These are phyloP conservation scores for Cyaniris semiargus DNA, from an alignment of 2,888 invertebrate species.

Conservation along the genomic window DNA sequence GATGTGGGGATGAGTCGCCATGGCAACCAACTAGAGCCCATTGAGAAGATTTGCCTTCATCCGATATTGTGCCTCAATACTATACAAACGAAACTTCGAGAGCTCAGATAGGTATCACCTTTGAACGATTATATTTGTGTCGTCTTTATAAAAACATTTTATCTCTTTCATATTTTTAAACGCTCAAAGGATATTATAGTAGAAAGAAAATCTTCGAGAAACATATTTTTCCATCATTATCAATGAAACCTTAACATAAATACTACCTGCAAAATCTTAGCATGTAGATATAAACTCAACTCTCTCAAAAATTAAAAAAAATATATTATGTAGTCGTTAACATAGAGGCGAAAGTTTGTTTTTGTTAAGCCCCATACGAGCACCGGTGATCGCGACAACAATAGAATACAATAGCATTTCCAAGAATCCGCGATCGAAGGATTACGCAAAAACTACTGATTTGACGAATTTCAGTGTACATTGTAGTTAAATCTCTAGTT, in stretches of 20 bases:
- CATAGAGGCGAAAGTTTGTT: too few relatives aligned
- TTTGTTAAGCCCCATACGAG: too few relatives aligned
- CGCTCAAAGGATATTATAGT: background rate
- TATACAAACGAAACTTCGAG: slow-evolving; percentile 58
- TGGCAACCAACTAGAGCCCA: slow-evolving; percentile 65
- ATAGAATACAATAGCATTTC: too few relatives aligned
- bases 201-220: background rate
- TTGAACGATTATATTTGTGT: slow-evolving; percentile 43
- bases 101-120: slow-evolving; percentile 60
- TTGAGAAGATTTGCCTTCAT: slow-evolving; percentile 69
- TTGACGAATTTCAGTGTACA: too few relatives aligned
- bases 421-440: too few relatives aligned
- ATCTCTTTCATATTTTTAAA: slow-evolving; percentile 15
- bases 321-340: too few relatives aligned
- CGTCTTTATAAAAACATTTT: slow-evolving; percentile 31
- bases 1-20: slow-evolving; percentile 61
- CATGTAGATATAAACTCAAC: too few relatives aligned
- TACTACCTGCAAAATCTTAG: too few relatives aligned
- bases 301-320: too few relatives aligned
- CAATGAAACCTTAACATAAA: background rate
- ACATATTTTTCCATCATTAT: background rate
- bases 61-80: slow-evolving; percentile 71
- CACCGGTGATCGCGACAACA: too few relatives aligned
- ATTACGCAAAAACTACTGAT: too few relatives aligned
- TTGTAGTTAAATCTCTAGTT: too few relatives aligned